Evolutionary conservation across 2,888 invertebrate genomes (phyloP).

Genomic region (Stegophylla sp.): DNA sequence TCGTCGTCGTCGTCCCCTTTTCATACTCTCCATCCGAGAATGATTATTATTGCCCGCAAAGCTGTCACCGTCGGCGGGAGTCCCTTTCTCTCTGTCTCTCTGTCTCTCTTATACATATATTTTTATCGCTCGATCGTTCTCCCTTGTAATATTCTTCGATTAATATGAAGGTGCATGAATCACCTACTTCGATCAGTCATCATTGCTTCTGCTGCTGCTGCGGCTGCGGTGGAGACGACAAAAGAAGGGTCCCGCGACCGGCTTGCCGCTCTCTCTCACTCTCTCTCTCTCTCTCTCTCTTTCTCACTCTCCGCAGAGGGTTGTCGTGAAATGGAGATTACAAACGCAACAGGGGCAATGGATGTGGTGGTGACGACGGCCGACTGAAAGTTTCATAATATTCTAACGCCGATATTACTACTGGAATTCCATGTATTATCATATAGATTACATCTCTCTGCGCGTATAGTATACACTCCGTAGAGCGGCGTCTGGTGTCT

Average conservation of each 20-base stretch:
- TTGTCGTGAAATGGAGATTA: constrained; percentile 53
- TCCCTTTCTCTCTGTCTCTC: neutral
- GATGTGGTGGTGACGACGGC: neutral
- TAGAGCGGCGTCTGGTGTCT: neutral
- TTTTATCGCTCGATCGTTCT: neutral
- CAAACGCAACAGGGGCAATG: constrained; percentile 25
- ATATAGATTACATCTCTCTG: constrained; percentile 56
- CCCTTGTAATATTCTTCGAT: constrained; percentile 53
- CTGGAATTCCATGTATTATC: constrained; percentile 55
- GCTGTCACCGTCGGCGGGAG: constrained; percentile 45
- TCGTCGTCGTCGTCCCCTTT: constrained; percentile 3
- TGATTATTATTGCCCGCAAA: constrained; percentile 59
- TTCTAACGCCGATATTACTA: constrained; percentile 39
- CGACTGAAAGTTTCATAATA: constrained; percentile 51
- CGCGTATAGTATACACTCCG: neutral
- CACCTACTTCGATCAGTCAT: constrained; percentile 58
- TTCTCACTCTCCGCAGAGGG: neutral
- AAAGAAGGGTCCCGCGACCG: constrained; percentile 36
- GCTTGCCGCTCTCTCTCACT: neutral
- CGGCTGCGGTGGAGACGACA: constrained; percentile 11
- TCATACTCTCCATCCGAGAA: neutral
- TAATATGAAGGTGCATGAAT: constrained; percentile 56
- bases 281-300: too few species aligned
- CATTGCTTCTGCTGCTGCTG: constrained; percentile 13
- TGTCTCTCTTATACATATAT: neutral